These are phyloP conservation scores for Apodemus sylvaticus DNA, from an alignment of 2,113 vertebrate species.

Conservation along the genomic window DNA sequence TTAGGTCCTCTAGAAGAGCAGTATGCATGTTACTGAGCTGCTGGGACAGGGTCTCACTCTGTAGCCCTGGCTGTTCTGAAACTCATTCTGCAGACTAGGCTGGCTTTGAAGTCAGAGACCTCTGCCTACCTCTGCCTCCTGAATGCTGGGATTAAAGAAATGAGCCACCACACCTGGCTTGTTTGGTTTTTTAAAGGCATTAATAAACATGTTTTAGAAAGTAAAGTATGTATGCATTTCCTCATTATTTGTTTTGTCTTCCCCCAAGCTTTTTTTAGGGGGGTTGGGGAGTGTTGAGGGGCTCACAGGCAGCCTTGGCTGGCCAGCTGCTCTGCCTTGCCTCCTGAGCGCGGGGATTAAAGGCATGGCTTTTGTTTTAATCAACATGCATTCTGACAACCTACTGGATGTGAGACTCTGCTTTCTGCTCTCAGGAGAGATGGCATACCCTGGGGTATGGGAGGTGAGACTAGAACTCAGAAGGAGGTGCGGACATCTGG, in stretches of 20 bases:
- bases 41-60: not conserved
- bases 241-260: not conserved
- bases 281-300: not conserved
- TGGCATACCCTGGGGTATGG: not conserved
- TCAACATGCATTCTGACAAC: not conserved
- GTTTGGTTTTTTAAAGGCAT: not conserved
- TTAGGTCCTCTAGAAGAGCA: not conserved
- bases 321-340: not conserved
- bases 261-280: not conserved
- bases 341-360: not conserved
- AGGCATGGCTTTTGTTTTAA: not conserved
- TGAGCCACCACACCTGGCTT: not conserved
- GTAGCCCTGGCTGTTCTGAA: not conserved
- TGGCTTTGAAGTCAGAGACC: not conserved
- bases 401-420: not conserved
- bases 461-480: not conserved
- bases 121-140: not conserved
- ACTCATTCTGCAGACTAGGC: not conserved
- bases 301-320: not conserved
- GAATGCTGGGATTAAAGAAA: not conserved
- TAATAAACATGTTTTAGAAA: not conserved
- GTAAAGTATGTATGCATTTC: not conserved
- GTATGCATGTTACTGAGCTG: not conserved
- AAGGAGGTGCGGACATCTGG: not conserved
- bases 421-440: conserved; percentile 31